Base-by-base conservation (phyloP, 2,888 invertebrate species). In the Drosophila antonietae region DNA sequence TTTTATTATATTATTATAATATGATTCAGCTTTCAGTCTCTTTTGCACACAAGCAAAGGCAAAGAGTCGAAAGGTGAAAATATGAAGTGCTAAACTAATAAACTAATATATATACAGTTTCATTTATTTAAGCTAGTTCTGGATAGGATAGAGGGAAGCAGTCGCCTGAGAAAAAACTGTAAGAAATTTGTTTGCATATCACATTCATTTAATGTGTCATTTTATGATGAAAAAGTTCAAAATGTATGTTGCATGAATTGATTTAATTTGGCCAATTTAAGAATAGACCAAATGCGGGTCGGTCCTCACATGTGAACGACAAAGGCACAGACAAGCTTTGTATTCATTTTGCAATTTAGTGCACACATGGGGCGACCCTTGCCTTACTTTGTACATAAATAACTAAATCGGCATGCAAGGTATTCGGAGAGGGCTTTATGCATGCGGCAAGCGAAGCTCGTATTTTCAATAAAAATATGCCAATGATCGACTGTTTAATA, bases 281-380 rank as follows among this genome's bases (percentile, higher is more conserved):
- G 52, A 46, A 59, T 43, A 8, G 20, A 10, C 23, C 2, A n/a
- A 60, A 56, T 60, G 52, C 43, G 49, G 61, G 43, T 23, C 43
- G 51, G 37, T 61, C 73, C 57, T 64, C 20, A 12, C 2, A 58
- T 55, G 68, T 33, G 52, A 76, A 67, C 65, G 62, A 62, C 60
- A 68, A 73, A 77, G 67, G 49, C 51, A 35, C 6, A 51, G 33
- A 31, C 57, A 63, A 77, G 71, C 60, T 73, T 76, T 70, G 66
- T 65, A 72, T 81, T 74, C 73, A 76, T 72, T 81, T 72, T 72
- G 68, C 70, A 73, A 73, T 78, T 61, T 64, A 66, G 57, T 56
- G 56, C 46, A 55, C 52, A 41, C 28, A 66, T 33, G 43, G 20
- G 46, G n/a, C 10, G 10, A 14, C 37, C 41, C 44, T 20, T 14